Conservation (phyloP, 2,797 vertebrate species). For the Eremophila alpestris region DNA sequence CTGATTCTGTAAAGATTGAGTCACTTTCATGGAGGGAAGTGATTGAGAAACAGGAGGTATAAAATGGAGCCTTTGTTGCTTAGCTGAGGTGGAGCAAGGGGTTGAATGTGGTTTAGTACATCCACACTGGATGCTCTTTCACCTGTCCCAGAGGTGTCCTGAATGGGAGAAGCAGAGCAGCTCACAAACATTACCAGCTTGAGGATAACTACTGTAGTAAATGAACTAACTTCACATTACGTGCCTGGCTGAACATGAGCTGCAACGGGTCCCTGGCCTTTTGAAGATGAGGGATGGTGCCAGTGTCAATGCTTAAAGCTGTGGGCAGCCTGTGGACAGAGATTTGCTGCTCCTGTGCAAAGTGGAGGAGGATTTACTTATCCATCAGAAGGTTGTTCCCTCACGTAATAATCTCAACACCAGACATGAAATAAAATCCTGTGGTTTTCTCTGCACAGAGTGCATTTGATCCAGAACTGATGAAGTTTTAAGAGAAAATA, state of each 20-base stretch:
- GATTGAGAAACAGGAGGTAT: neutral
- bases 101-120: neutral
- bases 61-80: neutral
- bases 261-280: neutral
- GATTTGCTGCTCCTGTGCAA: neutral
- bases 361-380: neutral
- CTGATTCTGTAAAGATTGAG: neutral
- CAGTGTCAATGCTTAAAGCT: neutral
- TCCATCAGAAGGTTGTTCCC: neutral
- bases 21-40: neutral
- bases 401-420: neutral
- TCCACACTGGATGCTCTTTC: neutral
- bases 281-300: neutral
- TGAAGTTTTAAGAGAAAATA: neutral
- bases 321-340: neutral
- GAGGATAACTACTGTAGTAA: neutral
- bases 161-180: neutral
- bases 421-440: neutral
- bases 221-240: neutral
- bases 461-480: neutral
- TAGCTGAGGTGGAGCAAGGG: neutral
- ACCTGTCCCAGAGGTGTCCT: neutral
- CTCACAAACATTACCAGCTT: neutral
- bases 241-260: neutral
- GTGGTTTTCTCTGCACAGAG: neutral